Conservation (phyloP, 2,113 vertebrate species). For the Pangasianodon gigas region DNA sequence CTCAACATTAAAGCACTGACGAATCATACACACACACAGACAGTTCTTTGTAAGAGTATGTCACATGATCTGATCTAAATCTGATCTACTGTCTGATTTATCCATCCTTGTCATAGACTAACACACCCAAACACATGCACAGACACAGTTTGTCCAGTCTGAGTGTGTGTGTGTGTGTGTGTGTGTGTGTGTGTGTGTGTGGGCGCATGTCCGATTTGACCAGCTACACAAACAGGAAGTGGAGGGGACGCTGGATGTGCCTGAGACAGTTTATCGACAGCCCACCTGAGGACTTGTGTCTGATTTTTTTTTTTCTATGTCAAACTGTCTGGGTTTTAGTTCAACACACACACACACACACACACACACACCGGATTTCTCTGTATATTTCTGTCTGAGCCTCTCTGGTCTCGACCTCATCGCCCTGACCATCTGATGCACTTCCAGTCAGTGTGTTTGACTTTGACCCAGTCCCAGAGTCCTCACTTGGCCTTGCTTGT, state of each 20-base stretch:
- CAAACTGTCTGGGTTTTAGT: neutral
- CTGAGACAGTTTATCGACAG: conserved; percentile 31
- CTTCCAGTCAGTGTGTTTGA: neutral
- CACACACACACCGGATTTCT: conserved; percentile 12
- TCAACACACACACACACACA: conserved; percentile 5
- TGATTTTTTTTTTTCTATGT: neutral
- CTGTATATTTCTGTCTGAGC: neutral
- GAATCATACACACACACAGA: neutral
- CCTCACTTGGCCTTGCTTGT: neutral
- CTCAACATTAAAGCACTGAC: conserved; percentile 33
- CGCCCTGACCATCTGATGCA: neutral
- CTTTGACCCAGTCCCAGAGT: neutral
- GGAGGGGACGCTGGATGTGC: conserved; percentile 22
- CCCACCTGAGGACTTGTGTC: conserved; percentile 15
- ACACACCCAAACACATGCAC: neutral
- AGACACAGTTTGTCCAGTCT: neutral
- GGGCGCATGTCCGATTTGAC: neutral
- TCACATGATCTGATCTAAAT: neutral
- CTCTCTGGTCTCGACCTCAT: neutral
- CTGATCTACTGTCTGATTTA: neutral
- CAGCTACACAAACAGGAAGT: conserved; percentile 46
- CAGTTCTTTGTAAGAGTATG: neutral
- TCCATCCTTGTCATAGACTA: neutral
- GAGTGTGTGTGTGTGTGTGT: neutral
- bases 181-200: neutral